These are phyloP conservation scores for Cephalopachus bancanus DNA, from an alignment of 2,797 vertebrate genomes.

Conservation along the genomic window DNA sequence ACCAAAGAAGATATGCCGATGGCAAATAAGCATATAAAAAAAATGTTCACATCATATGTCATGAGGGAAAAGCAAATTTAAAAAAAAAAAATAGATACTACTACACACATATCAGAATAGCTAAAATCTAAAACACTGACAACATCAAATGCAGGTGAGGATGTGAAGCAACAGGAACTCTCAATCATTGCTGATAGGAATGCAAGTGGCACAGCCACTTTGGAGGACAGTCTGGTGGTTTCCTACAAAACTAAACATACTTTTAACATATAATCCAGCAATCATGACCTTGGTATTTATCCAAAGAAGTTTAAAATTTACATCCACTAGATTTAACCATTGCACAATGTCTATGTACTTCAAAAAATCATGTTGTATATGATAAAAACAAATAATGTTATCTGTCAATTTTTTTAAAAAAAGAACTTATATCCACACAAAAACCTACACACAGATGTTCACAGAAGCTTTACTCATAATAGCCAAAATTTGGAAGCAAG, in stretches of 20 bases:
- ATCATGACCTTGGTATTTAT: background rate
- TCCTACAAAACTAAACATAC: conserved; percentile 42
- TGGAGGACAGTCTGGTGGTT: background rate
- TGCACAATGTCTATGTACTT: background rate
- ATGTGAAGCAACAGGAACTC: background rate
- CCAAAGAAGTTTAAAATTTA: background rate
- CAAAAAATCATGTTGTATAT: too few relatives aligned
- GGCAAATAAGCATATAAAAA: background rate
- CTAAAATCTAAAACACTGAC: background rate
- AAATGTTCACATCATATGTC: background rate
- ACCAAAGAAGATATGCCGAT: background rate
- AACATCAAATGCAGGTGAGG: background rate
- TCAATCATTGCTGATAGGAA: background rate
- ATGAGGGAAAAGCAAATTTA: background rate
- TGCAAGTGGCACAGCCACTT: background rate
- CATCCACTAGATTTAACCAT: background rate
- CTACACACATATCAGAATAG: background rate
- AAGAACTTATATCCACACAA: background rate
- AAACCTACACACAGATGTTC: background rate
- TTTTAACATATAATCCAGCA: background rate
- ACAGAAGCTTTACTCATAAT: background rate
- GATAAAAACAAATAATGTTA: too few relatives aligned
- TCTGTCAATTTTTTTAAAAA: too few relatives aligned
- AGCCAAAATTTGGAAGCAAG: background rate
- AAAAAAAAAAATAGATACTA: background rate